Evolutionary conservation across 2,113 vertebrate species (phyloP), one percentile per base, ranked within the genome.

Genomic region (Acanthochromis polyacanthus): DNA sequence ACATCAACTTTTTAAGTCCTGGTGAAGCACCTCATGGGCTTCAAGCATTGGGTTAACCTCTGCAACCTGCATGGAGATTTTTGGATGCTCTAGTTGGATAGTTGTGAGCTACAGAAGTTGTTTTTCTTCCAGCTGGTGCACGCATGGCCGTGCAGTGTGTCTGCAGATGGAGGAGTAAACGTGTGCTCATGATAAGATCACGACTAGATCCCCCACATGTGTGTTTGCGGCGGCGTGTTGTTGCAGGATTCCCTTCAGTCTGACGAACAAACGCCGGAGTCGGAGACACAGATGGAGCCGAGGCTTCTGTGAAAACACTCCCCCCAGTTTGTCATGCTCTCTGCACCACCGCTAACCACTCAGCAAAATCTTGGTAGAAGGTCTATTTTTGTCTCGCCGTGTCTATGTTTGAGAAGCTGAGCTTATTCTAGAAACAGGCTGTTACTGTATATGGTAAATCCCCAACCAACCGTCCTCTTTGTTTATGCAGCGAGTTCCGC

Each of bases 391-490:
- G 77, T 85, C 86, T 0, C 11, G 15, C n/a, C 25, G 2, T 64
- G 80, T 83, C 83, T 87, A 62, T 88, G 82, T 88, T 84, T 84
- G 84, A 81, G 80, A 87, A 85, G 63, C 28, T 0, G 3, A 76
- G 81, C 64, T 53, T 82, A 77, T 91, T 88, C 59, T 79, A 63
- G 81, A 82, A 82, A 73, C 84, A 46, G 71, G 22, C 69, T 80
- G 50, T 83, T 73, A 75, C 88, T 89, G 86, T 85, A 85, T 85
- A 73, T 87, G 88, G 86, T 82, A 64, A 87, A 69, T 58, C 75
- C 80, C 78, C 81, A 30, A 51, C 67, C 14, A 14, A 52, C 56
- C 63, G 43, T 45, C 1, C 48, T 19, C 48, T 51, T n/a, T 51
- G 17, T n/a, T 51, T 8, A 9, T 51, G n/a, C 17, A 51, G 3